These are phyloP conservation scores for Ficedula albicollis DNA, from an alignment of 2,797 vertebrate genomes.

Conservation along the genomic window DNA sequence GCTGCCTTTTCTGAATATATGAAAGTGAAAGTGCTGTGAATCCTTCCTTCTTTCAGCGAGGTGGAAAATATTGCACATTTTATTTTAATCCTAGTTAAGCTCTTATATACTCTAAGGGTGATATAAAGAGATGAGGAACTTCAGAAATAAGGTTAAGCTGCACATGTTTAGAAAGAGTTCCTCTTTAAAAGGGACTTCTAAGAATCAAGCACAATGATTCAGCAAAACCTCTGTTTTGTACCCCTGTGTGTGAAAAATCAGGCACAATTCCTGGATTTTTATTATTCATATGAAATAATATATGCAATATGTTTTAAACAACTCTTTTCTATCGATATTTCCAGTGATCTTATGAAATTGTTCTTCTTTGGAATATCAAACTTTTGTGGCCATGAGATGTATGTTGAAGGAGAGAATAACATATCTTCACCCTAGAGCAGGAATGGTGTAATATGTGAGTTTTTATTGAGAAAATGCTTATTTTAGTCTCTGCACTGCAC, in stretches of 20 bases:
- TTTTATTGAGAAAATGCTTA: not conserved
- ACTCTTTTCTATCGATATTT: not conserved
- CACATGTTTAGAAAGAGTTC: not conserved
- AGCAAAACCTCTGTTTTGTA: not conserved
- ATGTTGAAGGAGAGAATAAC: not conserved
- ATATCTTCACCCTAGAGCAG: not conserved
- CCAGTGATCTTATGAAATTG: not conserved
- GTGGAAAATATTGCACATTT: not conserved
- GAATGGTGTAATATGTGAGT: not conserved
- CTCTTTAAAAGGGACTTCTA: not conserved
- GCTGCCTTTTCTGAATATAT: not conserved
- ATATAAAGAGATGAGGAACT: not conserved
- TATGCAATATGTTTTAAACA: not conserved
- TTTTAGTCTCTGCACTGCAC: not conserved
- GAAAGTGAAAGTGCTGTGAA: not conserved
- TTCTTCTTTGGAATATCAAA: not conserved
- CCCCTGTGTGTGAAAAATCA: not conserved
- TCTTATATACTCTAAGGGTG: not conserved
- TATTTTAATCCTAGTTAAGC: conserved; percentile 12
- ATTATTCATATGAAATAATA: not conserved
- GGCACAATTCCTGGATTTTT: not conserved
- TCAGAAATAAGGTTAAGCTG: not conserved
- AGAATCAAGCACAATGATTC: not conserved
- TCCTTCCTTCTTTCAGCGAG: not conserved
- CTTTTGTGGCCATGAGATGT: not conserved